Evolutionary conservation across 2,797 vertebrate species (phyloP).

Genomic region (Eulemur coronatus): DNA sequence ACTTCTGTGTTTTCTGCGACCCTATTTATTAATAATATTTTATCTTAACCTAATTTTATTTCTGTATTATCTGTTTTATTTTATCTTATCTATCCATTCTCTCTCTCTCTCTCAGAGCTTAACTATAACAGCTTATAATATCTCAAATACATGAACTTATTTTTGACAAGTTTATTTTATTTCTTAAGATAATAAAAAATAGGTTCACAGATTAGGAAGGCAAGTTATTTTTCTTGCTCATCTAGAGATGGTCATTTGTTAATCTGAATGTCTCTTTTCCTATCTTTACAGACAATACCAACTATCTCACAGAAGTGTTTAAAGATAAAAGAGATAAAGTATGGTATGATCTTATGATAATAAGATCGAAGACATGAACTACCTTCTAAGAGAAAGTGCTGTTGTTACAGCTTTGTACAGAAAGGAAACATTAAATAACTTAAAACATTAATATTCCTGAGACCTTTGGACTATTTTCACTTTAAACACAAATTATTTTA

Average conservation of each 20-base stretch:
- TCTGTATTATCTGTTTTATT: background rate
- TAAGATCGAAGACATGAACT: background rate
- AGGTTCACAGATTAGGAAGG: background rate
- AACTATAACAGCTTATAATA: background rate
- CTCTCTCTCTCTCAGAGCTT: background rate
- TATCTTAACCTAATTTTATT: background rate
- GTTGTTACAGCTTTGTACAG: background rate
- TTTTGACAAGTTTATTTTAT: background rate
- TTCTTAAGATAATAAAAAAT: background rate
- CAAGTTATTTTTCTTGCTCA: background rate
- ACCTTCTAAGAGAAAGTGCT: background rate
- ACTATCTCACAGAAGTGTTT: constrained; percentile 2
- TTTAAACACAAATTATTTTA: background rate
- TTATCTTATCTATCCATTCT: background rate
- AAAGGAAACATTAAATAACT: background rate
- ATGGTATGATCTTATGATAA: no score
- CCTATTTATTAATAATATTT: background rate
- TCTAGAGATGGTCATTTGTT: background rate
- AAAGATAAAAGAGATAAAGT: background rate
- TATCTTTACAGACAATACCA: background rate
- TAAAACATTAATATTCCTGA: background rate
- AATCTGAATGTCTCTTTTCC: background rate
- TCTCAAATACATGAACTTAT: background rate
- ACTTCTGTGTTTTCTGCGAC: background rate
- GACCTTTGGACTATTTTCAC: background rate